Evolutionary conservation across 2,888 invertebrate genomes (phyloP), one percentile per base, ranked within the genome.

Genomic region (Spatulosminthurus flaviceps): DNA sequence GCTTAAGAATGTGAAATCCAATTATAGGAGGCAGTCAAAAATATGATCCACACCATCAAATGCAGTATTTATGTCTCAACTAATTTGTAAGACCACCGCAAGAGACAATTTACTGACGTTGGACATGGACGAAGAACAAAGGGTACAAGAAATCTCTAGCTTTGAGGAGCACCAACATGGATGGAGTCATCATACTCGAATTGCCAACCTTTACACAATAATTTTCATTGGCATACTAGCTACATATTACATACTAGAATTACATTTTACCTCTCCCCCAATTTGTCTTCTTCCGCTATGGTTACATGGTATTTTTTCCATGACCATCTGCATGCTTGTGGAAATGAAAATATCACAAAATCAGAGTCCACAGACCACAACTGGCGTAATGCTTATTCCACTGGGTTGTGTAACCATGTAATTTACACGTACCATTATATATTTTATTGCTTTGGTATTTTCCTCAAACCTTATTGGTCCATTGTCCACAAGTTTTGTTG

Each of bases 371-470:
- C 51, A 72, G 24, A 24, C n/a, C 29, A 41, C 21, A 34, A 34
- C 2, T 19, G 51, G 51, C 19, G n/a, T 9, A 16, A 51, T 1
- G n/a, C 16, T 11, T 2, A 51, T 51, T 19, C 1, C 19, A 19
- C 2, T 51, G 51, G 16, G 16, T 51, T 72, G 51, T 72, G 43
- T 72, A 42, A 72, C 28, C 51, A 72, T 72, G 51, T 72, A 72
- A 72, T 72, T 72, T 72, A 72, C 72, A 72, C 72, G 26, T 72
- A 51, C 72, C 51, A 51, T 72, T 43, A 43, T 43, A 72, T 72
- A 42, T 72, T 72, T 69, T 69, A 69, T 69, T 69, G 34, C 34
- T 28, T 69, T 7, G 13, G 19, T 29, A 19, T 69, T 19, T 34
- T 34, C 19, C 29, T 29, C 34, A 69, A 29, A 69, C 34, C 34